Evolutionary conservation across 2,113 vertebrate species (phyloP).

Genomic region (Brachionichthys hirsutus): DNA sequence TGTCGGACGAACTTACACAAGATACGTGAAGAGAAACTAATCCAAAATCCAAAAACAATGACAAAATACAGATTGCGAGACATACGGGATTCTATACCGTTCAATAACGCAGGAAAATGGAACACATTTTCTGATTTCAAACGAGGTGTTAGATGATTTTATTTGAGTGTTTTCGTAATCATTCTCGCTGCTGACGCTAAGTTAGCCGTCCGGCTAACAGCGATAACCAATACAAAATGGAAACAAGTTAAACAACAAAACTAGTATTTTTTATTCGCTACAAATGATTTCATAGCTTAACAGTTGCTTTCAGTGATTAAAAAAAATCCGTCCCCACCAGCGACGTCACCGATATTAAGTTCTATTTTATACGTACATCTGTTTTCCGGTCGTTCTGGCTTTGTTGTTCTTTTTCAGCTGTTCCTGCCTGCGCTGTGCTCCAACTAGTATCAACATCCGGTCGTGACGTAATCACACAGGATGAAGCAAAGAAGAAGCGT

Average conservation of each 20-base stretch:
- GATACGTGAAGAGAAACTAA: no score
- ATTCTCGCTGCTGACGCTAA: conserved; percentile 15
- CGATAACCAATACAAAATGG: conserved; percentile 14
- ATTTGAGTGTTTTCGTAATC: background rate
- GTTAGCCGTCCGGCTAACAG: conserved; percentile 54
- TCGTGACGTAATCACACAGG: conserved; percentile 15
- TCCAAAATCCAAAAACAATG: no score
- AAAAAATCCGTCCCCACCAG: background rate
- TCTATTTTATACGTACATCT: conserved; percentile 3
- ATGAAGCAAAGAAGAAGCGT: no score
- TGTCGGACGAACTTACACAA: no score
- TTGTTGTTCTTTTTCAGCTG: conserved; percentile 76
- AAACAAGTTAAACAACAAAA: conserved; percentile 4
- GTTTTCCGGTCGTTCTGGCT: conserved; percentile 51
- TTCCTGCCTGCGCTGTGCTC: conserved; percentile 52
- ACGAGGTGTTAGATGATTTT: no score
- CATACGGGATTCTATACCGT: no score
- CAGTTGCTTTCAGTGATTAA: background rate
- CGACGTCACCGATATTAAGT: conserved; percentile 21
- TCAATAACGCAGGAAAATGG: background rate
- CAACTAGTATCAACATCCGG: conserved; percentile 74
- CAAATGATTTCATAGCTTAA: conserved; percentile 23
- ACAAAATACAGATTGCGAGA: no score
- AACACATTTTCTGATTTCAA: no score
- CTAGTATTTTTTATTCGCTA: background rate